Evolutionary conservation across 64 coral and sea anemone species (phyloP).

Genomic region (Pachyseris speciosa): DNA sequence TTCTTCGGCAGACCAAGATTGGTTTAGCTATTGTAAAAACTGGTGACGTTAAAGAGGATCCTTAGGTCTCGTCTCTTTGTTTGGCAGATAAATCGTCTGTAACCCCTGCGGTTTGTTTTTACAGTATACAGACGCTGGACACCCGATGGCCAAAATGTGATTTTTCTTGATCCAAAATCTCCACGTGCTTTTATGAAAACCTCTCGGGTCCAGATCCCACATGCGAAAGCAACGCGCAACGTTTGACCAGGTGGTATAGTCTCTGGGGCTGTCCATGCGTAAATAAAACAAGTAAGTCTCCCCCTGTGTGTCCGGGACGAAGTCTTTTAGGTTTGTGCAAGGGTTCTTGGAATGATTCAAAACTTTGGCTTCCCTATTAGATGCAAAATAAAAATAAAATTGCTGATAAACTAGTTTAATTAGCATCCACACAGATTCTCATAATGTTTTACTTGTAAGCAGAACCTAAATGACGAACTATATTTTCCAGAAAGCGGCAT

Average conservation of each 20-base stretch:
- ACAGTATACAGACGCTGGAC: slow-evolving; percentile 76
- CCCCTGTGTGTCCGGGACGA: slow-evolving; percentile 71
- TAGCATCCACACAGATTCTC: too few species aligned
- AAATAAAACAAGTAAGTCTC: slow-evolving; percentile 93
- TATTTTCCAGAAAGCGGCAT: too few species aligned
- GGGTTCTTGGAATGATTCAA: slow-evolving; percentile 68
- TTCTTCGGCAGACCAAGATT: too few species aligned
- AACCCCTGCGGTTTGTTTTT: slow-evolving; percentile 72
- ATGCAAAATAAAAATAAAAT: neutral
- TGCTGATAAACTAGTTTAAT: neutral
- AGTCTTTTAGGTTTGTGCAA: slow-evolving; percentile 50
- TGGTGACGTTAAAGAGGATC: neutral
- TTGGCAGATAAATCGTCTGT: slow-evolving; percentile 79
- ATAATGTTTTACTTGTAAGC: too few species aligned
- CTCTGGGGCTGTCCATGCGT: slow-evolving; percentile 55
- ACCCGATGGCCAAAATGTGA: slow-evolving; percentile 77
- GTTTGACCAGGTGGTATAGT: slow-evolving; percentile 86
- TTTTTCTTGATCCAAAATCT: slow-evolving; percentile 95
- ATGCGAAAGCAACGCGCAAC: slow-evolving; percentile 84
- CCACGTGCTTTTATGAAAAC: slow-evolving; percentile 91
- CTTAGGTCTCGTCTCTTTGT: slow-evolving; percentile 45
- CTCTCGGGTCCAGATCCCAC: slow-evolving; percentile 87
- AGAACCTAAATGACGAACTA: too few species aligned
- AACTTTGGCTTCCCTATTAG: slow-evolving; percentile 56
- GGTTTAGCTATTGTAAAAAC: neutral